Base-by-base conservation (phyloP, 2,113 vertebrate genomes). In the Leptobrachium ailaonicum region DNA sequence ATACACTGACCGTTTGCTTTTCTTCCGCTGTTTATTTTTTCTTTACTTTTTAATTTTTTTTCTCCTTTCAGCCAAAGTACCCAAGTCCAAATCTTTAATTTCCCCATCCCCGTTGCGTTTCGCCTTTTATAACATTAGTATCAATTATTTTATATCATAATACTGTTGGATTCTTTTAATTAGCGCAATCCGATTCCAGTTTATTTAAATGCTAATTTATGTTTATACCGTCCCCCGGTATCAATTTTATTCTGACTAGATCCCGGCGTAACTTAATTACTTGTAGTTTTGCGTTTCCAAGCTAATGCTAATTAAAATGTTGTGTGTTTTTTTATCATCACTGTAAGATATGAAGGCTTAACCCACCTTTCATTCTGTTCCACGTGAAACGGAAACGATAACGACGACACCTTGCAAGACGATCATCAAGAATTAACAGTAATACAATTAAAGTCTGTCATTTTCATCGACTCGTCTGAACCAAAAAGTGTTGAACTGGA, bases 161-260 rank as follows among this genome's bases (percentile, higher is more conserved):
- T 83, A 70, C 77, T 75, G 79, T 64, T 77, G 79, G 80, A 88
- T 88, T 83, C 82, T 83, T 84, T 84, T 89, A 88, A 90, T 86
- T 89, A 87, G 84, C 74, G 78, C 82, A 86, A 89, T 88, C 82
- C 88, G 85, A 87, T 88, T 88, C 87, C 75, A 84, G 83, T 88
- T 89, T 91, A 86, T 86, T 87, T 90, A 89, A 89, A 88, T 85
- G 83, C 80, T 87, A 86, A 88, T 88, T 88, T 87, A 90, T 88
- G 87, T 85, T 85, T 86, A 83, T 83, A 73, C 77, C 82, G 83
- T 88, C 90, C 88, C 87, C 53, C 80, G 87, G 82, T 88, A 89
- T 87, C 87, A 87, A 86, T 90, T 91, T 88, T 83, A 77, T 86
- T 87, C 84, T 86, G 88, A 86, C 83, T 88, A 89, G 87, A 90